phyloP scores from a whole-genome alignment of 2,113 vertebrate species.

The Chaetorhynchus papuensis region DNA sequence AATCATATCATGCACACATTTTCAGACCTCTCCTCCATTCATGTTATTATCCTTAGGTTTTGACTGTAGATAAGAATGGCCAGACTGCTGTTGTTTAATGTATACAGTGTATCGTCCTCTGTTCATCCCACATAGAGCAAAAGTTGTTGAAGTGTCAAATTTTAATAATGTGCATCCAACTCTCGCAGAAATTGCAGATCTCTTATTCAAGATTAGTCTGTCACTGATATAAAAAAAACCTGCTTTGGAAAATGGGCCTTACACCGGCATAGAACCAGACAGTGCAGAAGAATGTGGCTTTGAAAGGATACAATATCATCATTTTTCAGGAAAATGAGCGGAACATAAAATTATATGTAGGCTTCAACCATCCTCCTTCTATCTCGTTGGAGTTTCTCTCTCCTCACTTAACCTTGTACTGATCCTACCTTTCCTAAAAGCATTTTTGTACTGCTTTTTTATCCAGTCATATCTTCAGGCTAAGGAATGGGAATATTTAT shows the following conservation, averaged over 20 bases:
- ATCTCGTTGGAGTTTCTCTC: background rate
- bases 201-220: background rate
- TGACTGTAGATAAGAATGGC: background rate
- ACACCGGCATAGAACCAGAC: background rate
- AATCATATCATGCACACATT: background rate
- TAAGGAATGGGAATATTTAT: background rate
- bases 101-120: background rate
- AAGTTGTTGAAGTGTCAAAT: background rate
- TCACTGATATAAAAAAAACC: background rate
- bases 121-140: background rate
- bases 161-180: background rate
- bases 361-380: background rate
- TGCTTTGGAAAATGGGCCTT: background rate
- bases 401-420: background rate
- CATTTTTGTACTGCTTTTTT: background rate
- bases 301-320: background rate
- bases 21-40: background rate
- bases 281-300: background rate
- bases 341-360: accelerated
- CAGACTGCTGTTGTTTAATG: background rate
- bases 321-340: background rate
- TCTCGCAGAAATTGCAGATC: background rate
- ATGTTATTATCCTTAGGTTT: background rate
- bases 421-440: background rate
- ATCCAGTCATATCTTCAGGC: background rate